A percentile compares a stretch with the other conserved stretches of the same genome.
Conservation (phyloP, 2,888 invertebrate species). For the Hirtodrosophila duncani region DNA sequence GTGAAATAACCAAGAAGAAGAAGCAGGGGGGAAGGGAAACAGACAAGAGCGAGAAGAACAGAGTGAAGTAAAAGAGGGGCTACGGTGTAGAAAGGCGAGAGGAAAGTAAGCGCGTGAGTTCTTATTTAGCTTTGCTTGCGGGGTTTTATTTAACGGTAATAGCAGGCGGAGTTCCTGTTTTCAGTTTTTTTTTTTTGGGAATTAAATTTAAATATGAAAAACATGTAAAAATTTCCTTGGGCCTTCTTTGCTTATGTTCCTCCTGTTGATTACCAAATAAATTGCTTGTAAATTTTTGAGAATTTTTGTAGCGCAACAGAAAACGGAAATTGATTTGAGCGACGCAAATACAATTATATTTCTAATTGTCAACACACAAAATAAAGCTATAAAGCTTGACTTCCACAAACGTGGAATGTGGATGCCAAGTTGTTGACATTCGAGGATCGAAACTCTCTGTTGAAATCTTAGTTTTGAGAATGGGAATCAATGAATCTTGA, state of each 20-base stretch:
- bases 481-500: too few relatives aligned
- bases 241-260: conserved; percentile 3
- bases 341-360: conserved; percentile 15
- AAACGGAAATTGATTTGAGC: conserved; percentile 25
- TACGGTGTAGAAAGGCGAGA: neutral
- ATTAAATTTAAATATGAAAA: conserved; percentile 46
- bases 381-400: neutral
- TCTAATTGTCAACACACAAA: conserved; percentile 1
- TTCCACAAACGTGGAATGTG: neutral
- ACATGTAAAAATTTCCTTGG: conserved; percentile 8
- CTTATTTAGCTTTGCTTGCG: conserved; percentile 25
- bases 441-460: neutral
- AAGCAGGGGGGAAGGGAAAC: neutral
- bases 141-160: conserved; percentile 24
- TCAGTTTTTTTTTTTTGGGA: conserved; percentile 8
- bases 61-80: neutral
- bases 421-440: neutral
- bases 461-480: too few relatives aligned
- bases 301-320: too few relatives aligned
- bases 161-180: conserved; percentile 9
- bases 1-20: conserved; percentile 40
- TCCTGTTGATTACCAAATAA: conserved; percentile 27
- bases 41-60: neutral
- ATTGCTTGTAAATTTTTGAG: conserved; percentile 37
- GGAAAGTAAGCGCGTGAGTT: conserved; percentile 15